These are phyloP conservation scores for Tachina lurida DNA, from an alignment of 2,888 invertebrate species.

Conservation along the genomic window DNA sequence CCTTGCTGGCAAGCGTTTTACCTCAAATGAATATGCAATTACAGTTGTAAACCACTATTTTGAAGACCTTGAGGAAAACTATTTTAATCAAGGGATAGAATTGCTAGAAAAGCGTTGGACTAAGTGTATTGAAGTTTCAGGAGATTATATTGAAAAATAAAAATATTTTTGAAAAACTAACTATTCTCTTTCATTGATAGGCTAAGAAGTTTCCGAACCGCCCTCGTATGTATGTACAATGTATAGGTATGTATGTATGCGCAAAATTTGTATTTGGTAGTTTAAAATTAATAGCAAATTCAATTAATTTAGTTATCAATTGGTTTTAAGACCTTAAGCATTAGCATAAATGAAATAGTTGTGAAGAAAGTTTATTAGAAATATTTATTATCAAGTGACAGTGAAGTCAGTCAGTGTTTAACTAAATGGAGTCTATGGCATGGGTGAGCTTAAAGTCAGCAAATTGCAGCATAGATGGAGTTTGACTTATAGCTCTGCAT, in stretches of 20 bases:
- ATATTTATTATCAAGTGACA: neutral
- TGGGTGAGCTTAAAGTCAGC: conserved; percentile 59
- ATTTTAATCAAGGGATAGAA: no score
- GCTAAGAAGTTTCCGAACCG: no score
- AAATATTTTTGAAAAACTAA: no score
- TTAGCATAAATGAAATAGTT: conserved; percentile 16
- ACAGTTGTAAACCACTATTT: no score
- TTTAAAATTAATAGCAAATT: conserved; percentile 59
- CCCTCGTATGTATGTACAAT: no score
- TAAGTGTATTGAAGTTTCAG: no score
- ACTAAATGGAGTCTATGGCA: conserved; percentile 59
- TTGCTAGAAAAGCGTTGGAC: no score
- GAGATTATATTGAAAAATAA: no score
- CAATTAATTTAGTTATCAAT: conserved; percentile 72
- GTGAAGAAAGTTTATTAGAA: neutral
- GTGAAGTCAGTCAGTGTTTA: neutral
- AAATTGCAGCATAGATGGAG: neutral
- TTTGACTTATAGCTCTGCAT: neutral
- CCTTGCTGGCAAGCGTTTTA: no score
- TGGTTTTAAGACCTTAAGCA: conserved; percentile 65
- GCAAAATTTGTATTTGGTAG: conserved; percentile 56
- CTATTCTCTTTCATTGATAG: no score
- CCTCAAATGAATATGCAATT: no score
- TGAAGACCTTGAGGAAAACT: no score
- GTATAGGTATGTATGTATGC: conserved; percentile 46